Conservation (phyloP, 2,888 invertebrate species). For the Cerastoderma edule region DNA sequence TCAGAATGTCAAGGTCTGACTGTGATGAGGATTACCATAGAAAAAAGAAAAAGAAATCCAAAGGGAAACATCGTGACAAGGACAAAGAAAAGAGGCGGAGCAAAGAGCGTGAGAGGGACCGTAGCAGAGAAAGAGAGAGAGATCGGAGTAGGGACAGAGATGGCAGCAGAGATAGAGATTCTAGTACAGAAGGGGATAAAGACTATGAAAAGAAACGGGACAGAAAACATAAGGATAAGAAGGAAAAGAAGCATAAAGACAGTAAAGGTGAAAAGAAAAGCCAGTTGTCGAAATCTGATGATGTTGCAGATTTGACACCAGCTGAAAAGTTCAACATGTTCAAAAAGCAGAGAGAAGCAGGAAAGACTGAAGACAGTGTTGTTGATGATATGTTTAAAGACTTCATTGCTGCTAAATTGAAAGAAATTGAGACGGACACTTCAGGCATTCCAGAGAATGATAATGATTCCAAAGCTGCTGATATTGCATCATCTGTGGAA, state of each 20-base stretch:
- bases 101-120: not conserved
- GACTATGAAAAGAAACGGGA: not conserved
- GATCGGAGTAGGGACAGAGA: not conserved
- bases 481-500: constrained; percentile 70
- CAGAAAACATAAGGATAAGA: constrained; percentile 1
- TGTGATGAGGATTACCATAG: constrained; percentile 3
- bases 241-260: constrained; percentile 15
- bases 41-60: constrained; percentile 19
- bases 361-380: constrained; percentile 53
- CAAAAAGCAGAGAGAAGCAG: constrained; percentile 54
- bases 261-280: constrained; percentile 14
- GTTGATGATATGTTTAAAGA: constrained; percentile 78
- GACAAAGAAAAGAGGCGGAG: too few relatives aligned
- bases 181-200: not conserved
- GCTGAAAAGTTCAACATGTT: constrained; percentile 57
- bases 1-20: not conserved
- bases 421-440: constrained; percentile 60
- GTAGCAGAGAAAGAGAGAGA: not conserved
- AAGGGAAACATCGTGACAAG: constrained; percentile 10
- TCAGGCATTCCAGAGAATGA: constrained; percentile 23
- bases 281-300: constrained; percentile 10
- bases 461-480: constrained; percentile 32
- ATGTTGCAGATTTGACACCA: constrained; percentile 42
- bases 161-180: not conserved
- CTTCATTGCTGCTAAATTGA: constrained; percentile 71